A percentile compares a stretch with the other conserved stretches of the same genome.
phyloP scores from a whole-genome alignment of 2,888 invertebrate genomes.

The Synergus gifuensis region DNA sequence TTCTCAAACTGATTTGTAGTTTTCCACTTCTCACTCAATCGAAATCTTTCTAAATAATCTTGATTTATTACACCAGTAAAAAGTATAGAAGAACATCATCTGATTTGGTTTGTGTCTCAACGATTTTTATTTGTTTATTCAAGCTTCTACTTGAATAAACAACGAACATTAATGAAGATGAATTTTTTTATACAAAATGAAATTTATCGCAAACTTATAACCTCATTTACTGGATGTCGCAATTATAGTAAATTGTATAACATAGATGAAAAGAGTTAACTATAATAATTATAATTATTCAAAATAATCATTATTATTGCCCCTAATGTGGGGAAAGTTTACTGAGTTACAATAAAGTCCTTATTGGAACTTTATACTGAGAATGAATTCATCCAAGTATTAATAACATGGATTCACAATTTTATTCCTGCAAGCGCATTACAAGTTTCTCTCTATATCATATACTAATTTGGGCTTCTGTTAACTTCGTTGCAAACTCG shows the following conservation, averaged over 20 bases:
- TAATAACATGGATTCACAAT: neutral
- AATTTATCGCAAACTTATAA: neutral
- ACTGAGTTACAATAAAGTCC: neutral
- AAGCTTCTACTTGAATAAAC: neutral
- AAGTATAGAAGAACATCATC: too few species aligned
- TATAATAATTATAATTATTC: neutral
- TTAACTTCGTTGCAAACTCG: neutral
- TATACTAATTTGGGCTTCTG: neutral
- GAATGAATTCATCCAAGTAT: neutral
- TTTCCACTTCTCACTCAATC: neutral
- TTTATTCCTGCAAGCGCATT: neutral
- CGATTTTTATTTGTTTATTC: too few species aligned
- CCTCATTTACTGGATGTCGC: neutral
- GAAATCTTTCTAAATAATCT: neutral
- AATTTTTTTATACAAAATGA: neutral
- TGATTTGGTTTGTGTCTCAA: too few species aligned
- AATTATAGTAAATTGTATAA: too few species aligned
- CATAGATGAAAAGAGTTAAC: neutral
- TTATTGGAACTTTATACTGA: conserved; percentile 3
- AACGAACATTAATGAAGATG: neutral
- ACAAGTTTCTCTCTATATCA: neutral
- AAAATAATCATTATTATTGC: neutral
- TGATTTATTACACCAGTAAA: neutral
- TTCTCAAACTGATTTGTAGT: neutral
- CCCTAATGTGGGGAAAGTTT: neutral